A percentile compares a stretch with the other conserved stretches of the same genome.
These are phyloP conservation scores for Ammospiza maritima DNA, from an alignment of 2,797 vertebrate species.

Conservation along the genomic window DNA sequence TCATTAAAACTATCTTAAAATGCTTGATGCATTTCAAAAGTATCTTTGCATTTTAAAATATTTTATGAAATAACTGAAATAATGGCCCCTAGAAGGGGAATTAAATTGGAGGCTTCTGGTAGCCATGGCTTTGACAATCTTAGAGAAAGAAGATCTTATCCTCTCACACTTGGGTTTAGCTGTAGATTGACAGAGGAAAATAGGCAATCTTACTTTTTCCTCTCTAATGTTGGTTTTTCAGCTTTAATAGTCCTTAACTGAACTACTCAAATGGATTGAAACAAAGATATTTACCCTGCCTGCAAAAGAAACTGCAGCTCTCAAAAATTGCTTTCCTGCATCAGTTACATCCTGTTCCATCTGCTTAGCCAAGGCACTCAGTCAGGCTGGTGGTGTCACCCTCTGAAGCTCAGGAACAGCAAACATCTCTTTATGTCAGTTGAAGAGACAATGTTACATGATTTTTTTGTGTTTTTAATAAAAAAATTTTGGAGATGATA, in stretches of 20 bases:
- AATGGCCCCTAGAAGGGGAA: neutral
- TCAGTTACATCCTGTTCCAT: neutral
- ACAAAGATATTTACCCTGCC: neutral
- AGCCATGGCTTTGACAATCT: neutral
- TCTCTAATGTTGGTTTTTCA: neutral
- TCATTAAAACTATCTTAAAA: neutral
- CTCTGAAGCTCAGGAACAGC: neutral
- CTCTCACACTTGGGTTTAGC: neutral
- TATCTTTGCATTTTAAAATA: conserved; percentile 10
- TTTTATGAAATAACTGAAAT: neutral
- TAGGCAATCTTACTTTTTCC: neutral
- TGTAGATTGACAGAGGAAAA: neutral
- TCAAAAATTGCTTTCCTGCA: neutral
- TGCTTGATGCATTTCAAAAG: neutral
- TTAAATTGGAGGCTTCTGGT: neutral
- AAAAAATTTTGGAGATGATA: neutral
- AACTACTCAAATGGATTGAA: neutral
- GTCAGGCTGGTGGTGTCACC: neutral
- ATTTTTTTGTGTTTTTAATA: neutral
- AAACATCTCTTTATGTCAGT: neutral
- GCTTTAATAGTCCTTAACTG: conserved; percentile 8
- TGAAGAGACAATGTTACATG: neutral
- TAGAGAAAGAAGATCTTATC: neutral
- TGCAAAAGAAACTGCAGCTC: neutral
- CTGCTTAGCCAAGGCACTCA: neutral